Conservation (phyloP, 2,113 vertebrate species). For the Petrocephalus zakoni region DNA sequence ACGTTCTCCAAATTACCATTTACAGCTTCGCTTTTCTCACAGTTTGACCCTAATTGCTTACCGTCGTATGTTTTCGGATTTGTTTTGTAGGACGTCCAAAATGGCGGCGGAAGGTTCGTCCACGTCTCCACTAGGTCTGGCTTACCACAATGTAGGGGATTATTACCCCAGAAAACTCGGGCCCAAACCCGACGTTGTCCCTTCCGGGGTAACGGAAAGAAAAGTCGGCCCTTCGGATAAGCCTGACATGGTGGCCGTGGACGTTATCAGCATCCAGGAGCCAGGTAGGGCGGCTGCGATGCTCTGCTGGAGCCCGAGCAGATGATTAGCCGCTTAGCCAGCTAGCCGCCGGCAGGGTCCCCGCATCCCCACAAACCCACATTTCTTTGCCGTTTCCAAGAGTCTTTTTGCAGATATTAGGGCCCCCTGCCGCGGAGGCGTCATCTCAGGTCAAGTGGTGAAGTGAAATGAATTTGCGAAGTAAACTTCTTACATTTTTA, state of each 20-base stretch:
- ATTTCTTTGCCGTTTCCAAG: background rate
- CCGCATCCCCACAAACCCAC: background rate
- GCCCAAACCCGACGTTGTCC: slow-evolving; percentile 69
- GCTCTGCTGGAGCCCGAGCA: background rate
- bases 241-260: slow-evolving; percentile 68
- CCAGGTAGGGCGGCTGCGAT: slow-evolving; percentile 43
- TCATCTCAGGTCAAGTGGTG: background rate
- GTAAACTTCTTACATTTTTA: background rate
- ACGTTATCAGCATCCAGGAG: slow-evolving; percentile 58
- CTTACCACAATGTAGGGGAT: slow-evolving; percentile 55
- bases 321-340: background rate
- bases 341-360: background rate
- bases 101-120: slow-evolving; percentile 62
- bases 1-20: background rate
- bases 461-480: background rate
- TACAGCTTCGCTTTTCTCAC: background rate
- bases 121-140: slow-evolving; percentile 56
- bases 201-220: slow-evolving; percentile 65
- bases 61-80: background rate
- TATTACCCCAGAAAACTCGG: slow-evolving; percentile 67
- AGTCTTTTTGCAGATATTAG: background rate
- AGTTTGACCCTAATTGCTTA: background rate
- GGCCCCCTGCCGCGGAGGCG: background rate
- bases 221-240: slow-evolving; percentile 60
- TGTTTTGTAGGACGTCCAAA: slow-evolving; percentile 40